Evolutionary conservation across 2,113 vertebrate species (phyloP).

Genomic region (Callionymus lyra): DNA sequence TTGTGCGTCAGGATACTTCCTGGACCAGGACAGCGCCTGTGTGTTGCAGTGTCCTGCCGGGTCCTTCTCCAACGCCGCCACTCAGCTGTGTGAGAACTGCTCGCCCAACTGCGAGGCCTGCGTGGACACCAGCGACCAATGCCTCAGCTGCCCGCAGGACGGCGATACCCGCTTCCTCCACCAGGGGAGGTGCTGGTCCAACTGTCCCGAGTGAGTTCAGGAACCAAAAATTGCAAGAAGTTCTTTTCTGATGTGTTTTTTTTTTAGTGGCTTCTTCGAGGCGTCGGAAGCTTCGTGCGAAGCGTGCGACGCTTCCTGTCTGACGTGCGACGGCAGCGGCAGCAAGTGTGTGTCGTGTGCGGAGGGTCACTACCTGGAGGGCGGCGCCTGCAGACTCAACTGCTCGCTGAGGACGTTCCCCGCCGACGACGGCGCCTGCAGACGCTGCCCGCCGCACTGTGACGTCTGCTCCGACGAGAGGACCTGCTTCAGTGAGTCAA

Average conservation of each 20-base stretch:
- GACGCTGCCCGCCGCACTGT: conserved; percentile 63
- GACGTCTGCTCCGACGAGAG: conserved; percentile 56
- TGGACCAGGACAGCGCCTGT: conserved; percentile 68
- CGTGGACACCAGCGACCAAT: conserved; percentile 49
- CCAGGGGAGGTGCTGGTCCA: conserved; percentile 64
- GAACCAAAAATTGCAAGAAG: background rate
- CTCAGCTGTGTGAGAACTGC: conserved; percentile 67
- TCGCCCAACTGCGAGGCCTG: conserved; percentile 66
- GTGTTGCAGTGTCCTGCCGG: conserved; percentile 54
- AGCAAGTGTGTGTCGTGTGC: conserved; percentile 66
- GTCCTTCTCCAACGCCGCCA: conserved; percentile 57
- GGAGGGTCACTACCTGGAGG: conserved; percentile 58
- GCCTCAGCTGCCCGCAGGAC: conserved; percentile 58
- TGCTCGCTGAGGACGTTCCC: conserved; percentile 59
- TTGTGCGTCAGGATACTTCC: conserved; percentile 49
- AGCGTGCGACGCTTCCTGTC: conserved; percentile 59
- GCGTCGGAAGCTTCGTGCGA: conserved; percentile 50
- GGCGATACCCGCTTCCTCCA: conserved; percentile 61
- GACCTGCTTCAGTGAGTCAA: conserved; percentile 66
- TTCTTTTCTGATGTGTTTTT: background rate
- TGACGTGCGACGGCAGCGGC: conserved; percentile 63
- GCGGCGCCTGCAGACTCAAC: conserved; percentile 53
- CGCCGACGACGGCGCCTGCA: conserved; percentile 59
- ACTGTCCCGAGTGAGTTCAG: conserved; percentile 68
- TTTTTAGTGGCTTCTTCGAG: conserved; percentile 66